phyloP scores from a whole-genome alignment of 2,888 invertebrate species.

The Therioaphis trifolii region DNA sequence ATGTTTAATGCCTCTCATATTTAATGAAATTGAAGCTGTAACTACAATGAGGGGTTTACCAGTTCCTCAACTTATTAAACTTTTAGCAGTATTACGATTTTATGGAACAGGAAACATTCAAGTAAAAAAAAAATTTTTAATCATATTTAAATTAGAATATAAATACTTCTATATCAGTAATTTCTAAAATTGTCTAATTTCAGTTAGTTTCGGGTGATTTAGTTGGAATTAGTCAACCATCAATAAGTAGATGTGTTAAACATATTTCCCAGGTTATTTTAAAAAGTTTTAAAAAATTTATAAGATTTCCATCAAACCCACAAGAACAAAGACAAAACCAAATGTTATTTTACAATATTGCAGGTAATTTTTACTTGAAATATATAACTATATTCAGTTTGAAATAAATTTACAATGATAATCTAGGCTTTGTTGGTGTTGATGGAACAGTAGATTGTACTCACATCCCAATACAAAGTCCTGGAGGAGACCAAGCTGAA shows the following conservation, averaged over 20 bases:
- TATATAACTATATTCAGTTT: conserved; percentile 10
- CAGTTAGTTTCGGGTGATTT: conserved; percentile 10
- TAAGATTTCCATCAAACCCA: conserved; percentile 20
- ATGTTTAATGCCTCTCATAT: conserved; percentile 23
- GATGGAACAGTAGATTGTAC: conserved; percentile 30
- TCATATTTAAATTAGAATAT: conserved; percentile 12
- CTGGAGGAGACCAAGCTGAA: conserved; percentile 26
- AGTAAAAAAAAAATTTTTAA: conserved; percentile 18
- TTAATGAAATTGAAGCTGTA: neutral
- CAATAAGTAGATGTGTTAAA: conserved; percentile 17
- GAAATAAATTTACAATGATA: conserved; percentile 6
- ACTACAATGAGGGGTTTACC: conserved; percentile 20
- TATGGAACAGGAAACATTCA: conserved; percentile 38
- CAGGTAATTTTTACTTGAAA: conserved; percentile 14
- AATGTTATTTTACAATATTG: conserved; percentile 25
- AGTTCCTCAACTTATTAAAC: conserved; percentile 25
- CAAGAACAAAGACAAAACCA: conserved; percentile 24
- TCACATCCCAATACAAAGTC: conserved; percentile 30
- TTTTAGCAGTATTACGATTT: conserved; percentile 9
- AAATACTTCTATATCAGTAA: too few relatives aligned
- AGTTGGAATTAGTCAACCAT: conserved; percentile 5
- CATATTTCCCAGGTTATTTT: too few relatives aligned
- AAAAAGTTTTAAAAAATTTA: conserved; percentile 13
- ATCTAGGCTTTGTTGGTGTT: conserved; percentile 23
- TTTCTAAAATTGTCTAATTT: too few relatives aligned